phyloP scores from a whole-genome alignment of 2,888 invertebrate genomes.

The Uloborus plumipes region DNA sequence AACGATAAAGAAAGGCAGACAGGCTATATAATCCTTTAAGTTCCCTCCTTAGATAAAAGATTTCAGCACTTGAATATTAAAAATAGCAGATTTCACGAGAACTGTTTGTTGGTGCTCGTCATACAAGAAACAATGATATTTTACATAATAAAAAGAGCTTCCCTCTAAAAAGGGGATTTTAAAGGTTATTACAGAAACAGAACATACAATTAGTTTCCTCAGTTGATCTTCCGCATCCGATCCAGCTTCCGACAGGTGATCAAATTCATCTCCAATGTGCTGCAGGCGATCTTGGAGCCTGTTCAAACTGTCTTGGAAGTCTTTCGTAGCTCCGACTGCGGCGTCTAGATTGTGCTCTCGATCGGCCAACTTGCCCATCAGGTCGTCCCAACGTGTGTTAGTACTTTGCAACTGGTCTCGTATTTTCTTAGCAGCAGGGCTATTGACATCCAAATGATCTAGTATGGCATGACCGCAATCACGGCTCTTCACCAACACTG shows the following conservation, averaged over 20 bases:
- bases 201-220: slow-evolving; percentile 81
- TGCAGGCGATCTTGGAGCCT: slow-evolving; percentile 88
- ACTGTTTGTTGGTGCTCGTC: too few species aligned
- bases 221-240: slow-evolving; percentile 87
- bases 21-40: too few species aligned
- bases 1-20: too few species aligned
- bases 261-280: slow-evolving; percentile 87
- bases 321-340: slow-evolving; percentile 91
- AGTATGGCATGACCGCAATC: slow-evolving; percentile 84
- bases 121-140: too few species aligned
- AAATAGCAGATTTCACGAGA: too few species aligned
- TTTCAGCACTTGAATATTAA: too few species aligned
- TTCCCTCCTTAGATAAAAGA: too few species aligned
- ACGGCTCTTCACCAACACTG: slow-evolving; percentile 87
- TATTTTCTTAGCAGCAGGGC: slow-evolving; percentile 78
- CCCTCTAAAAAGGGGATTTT: too few species aligned
- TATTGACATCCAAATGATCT: slow-evolving; percentile 75
- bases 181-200: too few species aligned
- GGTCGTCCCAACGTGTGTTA: slow-evolving; percentile 82
- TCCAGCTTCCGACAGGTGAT: slow-evolving; percentile 83
- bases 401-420: slow-evolving; percentile 81
- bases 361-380: slow-evolving; percentile 84
- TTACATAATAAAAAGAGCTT: too few species aligned
- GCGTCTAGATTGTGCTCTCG: slow-evolving; percentile 90
- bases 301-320: slow-evolving; percentile 90